These are phyloP conservation scores for Chrysolina haemoptera DNA, from an alignment of 2,888 invertebrate genomes.

Conservation along the genomic window DNA sequence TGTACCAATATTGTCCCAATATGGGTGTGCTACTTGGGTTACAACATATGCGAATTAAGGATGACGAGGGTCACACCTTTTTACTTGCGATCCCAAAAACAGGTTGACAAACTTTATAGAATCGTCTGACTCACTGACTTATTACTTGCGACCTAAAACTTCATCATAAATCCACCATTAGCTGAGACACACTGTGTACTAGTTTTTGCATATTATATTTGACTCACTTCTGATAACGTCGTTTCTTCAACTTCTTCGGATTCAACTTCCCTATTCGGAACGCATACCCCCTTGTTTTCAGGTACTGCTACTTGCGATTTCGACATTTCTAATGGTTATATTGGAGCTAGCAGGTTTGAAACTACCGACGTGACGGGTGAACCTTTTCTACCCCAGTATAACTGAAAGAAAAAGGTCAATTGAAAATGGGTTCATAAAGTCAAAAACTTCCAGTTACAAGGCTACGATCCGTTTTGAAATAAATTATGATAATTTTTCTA, in stretches of 20 bases:
- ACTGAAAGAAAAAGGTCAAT: slow-evolving; percentile 43
- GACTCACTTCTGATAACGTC: slow-evolving; percentile 64
- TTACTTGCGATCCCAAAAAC: too few relatives aligned
- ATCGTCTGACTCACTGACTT: too few relatives aligned
- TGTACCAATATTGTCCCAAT: too few relatives aligned
- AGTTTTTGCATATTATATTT: background rate
- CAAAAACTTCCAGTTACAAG: too few relatives aligned
- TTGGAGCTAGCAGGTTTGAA: background rate
- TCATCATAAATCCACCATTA: too few relatives aligned
- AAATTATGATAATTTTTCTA: too few relatives aligned
- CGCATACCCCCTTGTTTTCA: slow-evolving; percentile 48
- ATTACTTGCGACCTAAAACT: too few relatives aligned
- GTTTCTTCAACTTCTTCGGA: slow-evolving; percentile 65
- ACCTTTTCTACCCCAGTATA: slow-evolving; percentile 50
- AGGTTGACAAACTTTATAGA: too few relatives aligned
- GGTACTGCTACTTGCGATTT: slow-evolving; percentile 59
- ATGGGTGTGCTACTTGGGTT: too few relatives aligned
- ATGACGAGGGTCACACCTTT: too few relatives aligned
- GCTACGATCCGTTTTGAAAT: too few relatives aligned
- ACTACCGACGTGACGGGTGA: slow-evolving; percentile 30
- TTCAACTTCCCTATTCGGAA: slow-evolving; percentile 55
- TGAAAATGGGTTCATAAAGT: background rate
- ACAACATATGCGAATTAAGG: too few relatives aligned
- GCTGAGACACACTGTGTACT: background rate
- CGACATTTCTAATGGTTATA: slow-evolving; percentile 45